Conservation (phyloP, 2,888 invertebrate species). For the Vesta saturnalis region DNA sequence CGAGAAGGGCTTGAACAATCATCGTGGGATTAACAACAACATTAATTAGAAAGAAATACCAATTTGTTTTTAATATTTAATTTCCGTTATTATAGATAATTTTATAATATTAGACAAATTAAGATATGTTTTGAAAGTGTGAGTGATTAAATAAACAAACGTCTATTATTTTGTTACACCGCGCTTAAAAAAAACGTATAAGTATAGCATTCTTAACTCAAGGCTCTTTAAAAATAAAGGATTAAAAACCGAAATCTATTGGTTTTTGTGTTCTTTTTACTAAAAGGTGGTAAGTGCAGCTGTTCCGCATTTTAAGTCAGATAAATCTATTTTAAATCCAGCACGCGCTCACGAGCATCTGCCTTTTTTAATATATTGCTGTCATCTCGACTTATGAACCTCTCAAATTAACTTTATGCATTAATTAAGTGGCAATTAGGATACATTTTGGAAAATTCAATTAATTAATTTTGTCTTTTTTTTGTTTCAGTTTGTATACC, state of each 20-base stretch:
- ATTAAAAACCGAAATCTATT: too few relatives aligned
- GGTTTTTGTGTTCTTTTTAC: neutral
- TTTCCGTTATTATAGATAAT: too few relatives aligned
- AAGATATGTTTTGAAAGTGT: too few relatives aligned
- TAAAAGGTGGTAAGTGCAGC: slow-evolving; percentile 12
- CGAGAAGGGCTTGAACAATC: too few relatives aligned
- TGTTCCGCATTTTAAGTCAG: slow-evolving; percentile 3
- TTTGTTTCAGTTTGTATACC: slow-evolving; percentile 64
- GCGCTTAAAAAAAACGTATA: neutral
- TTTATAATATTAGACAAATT: too few relatives aligned
- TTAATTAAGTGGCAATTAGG: neutral
- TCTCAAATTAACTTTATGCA: neutral
- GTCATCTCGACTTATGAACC: neutral
- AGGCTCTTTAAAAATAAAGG: neutral
- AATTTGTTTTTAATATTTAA: too few relatives aligned
- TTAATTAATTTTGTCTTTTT: slow-evolving; percentile 16
- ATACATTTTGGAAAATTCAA: slow-evolving; percentile 11
- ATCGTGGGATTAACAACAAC: too few relatives aligned
- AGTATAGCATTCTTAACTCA: neutral
- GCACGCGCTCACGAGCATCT: slow-evolving; percentile 20
- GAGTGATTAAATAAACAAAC: too few relatives aligned
- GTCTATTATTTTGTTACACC: neutral
- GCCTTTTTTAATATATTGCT: slow-evolving; percentile 15
- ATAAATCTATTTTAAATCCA: slow-evolving; percentile 4
- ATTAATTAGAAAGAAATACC: too few relatives aligned